These are phyloP conservation scores for Luidia sarsii DNA, from an alignment of 53 echinoderm and acorn worm genomes.

Conservation along the genomic window DNA sequence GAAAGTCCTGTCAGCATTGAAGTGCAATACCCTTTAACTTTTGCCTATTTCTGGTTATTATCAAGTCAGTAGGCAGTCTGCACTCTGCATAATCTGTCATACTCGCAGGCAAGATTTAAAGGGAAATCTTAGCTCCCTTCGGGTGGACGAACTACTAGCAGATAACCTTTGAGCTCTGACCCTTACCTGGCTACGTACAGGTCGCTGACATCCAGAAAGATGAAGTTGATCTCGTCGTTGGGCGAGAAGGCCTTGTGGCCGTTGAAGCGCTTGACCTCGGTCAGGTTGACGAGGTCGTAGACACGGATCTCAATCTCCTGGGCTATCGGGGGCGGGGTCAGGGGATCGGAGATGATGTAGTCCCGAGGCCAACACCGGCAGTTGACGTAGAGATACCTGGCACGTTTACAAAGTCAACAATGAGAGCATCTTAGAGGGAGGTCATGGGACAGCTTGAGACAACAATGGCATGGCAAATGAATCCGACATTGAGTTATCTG, in stretches of 20 bases:
- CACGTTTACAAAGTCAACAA: background rate
- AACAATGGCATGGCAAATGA: too few relatives aligned
- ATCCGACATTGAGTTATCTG: too few relatives aligned
- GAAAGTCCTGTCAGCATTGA: too few relatives aligned
- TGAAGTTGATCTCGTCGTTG: constrained; percentile 84
- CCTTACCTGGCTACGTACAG: constrained; percentile 83
- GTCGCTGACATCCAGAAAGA: constrained; percentile 78
- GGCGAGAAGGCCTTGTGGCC: constrained; percentile 85
- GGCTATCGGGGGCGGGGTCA: constrained; percentile 83
- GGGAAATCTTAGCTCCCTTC: too few relatives aligned
- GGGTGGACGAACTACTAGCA: too few relatives aligned
- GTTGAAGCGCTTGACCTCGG: constrained; percentile 76
- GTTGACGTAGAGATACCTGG: constrained; percentile 80
- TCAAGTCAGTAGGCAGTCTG: too few relatives aligned
- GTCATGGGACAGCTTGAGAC: too few relatives aligned
- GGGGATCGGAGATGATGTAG: constrained; percentile 69
- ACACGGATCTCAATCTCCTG: constrained; percentile 86
- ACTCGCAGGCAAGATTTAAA: too few relatives aligned
- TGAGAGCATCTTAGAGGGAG: too few relatives aligned
- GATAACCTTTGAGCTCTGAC: constrained; percentile 2
- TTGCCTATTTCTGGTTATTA: too few relatives aligned
- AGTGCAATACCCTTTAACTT: too few relatives aligned
- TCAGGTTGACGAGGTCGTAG: constrained; percentile 72
- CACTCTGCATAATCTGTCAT: too few relatives aligned
- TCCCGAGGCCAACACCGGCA: constrained; percentile 85